Evolutionary conservation across 2,113 vertebrate species (phyloP), one percentile per base, ranked within the genome.

Genomic region (Terrapene triunguis): DNA sequence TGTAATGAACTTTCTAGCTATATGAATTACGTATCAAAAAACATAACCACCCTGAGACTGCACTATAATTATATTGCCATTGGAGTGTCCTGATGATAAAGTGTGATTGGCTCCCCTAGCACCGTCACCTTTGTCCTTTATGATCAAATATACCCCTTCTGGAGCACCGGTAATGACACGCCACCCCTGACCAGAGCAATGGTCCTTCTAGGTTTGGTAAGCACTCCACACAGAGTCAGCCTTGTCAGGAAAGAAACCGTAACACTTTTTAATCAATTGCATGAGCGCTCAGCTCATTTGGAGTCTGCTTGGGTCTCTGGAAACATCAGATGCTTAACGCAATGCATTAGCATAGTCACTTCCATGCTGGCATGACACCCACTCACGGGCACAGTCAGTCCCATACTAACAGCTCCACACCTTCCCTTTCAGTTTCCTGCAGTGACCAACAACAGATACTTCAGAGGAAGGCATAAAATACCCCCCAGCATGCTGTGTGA

Each of bases 201-300:
- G 8, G 19, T 2, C 32, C 2, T 1, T 0, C 62, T 69, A n/a
- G 62, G 8, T 1, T 32, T 5, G 47, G 12, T 8, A 79, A 74
- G 76, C 12, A 5, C 76, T 16, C 78, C 47, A 9, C 21, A 4
- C 48, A 80, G 25, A 48, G 47, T 29, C 8, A 27, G 47, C 78
- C 47, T 48, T 8, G 47, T 47, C 14, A 35, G 47, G 47, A 6
- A 80, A 80, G 78, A 29, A 48, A 53, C 12, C 12, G 1, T 8
- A 2, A 51, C 42, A 0, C 9, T 2, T 48, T 21, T 17, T 8
- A 83, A 44, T 2, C 32, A 0, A 10, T 51, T 12, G 38, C 3
- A 21, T 44, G 27, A 44, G 38, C 0, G 24, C 4, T 16, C 29
- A 32, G 11, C 48, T 51, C 32, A 32, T 32, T 35, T 14, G 29